Evolutionary conservation across 2,888 invertebrate genomes (phyloP).

Genomic region (Baronia brevicornis): DNA sequence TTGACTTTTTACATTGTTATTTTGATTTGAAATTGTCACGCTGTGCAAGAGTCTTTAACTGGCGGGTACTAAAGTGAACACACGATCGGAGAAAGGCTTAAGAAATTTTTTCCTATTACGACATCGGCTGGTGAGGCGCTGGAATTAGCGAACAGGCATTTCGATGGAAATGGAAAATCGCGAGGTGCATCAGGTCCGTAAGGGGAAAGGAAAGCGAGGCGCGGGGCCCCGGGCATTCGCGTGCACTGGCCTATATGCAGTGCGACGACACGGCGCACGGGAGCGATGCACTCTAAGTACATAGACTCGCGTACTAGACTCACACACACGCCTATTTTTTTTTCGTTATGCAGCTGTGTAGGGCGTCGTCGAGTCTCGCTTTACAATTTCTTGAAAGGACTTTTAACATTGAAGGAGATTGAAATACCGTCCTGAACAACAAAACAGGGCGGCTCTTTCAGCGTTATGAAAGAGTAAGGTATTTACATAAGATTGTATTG

Average conservation of each 20-base stretch:
- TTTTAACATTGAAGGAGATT: constrained; percentile 52
- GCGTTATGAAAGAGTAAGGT: constrained; percentile 5
- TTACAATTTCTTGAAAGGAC: constrained; percentile 57
- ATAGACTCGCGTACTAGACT: constrained; percentile 62
- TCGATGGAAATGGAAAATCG: constrained; percentile 73
- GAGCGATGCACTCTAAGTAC: constrained; percentile 73
- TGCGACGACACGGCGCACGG: constrained; percentile 73
- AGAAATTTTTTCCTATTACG: constrained; percentile 57
- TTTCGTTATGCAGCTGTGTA: constrained; percentile 51
- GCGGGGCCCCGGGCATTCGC: constrained; percentile 60
- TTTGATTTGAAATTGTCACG: constrained; percentile 9
- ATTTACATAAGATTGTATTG: constrained; percentile 10
- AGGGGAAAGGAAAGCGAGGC: constrained; percentile 22
- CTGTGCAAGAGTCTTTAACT: constrained; percentile 34
- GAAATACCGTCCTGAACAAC: constrained; percentile 34
- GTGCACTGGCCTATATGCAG: constrained; percentile 76
- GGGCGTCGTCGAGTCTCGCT: constrained; percentile 49
- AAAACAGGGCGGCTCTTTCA: constrained; percentile 13
- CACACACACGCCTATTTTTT: constrained; percentile 66
- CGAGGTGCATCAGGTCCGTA: constrained; percentile 39
- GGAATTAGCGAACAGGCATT: constrained; percentile 56
- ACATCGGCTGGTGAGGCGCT: constrained; percentile 43
- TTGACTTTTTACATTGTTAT: too few relatives aligned
- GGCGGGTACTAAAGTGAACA: constrained; percentile 41
- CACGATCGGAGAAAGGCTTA: constrained; percentile 49